phyloP scores from a whole-genome alignment of 2,113 vertebrate species.

The Camarhynchus parvulus region DNA sequence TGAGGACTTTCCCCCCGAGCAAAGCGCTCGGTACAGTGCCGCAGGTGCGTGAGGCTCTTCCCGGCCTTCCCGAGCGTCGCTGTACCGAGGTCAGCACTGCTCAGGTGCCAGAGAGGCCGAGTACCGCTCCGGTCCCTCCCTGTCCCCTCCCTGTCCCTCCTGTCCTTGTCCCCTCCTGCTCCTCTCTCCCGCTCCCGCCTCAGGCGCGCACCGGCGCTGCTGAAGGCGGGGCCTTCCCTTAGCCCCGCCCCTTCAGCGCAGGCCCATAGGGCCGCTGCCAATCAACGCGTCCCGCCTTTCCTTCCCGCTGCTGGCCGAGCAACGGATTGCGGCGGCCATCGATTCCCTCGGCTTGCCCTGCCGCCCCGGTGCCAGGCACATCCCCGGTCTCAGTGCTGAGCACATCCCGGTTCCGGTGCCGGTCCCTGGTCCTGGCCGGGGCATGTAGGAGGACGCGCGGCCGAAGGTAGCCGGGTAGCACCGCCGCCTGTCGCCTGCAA shows the following conservation, averaged over 20 bases:
- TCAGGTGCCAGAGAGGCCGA: fast-evolving
- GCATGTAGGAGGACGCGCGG: neutral
- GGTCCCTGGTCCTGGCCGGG: neutral
- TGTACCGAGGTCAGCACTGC: fast-evolving
- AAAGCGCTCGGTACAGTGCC: too few species aligned
- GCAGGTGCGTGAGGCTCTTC: neutral
- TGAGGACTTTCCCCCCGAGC: neutral
- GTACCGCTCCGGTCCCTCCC: fast-evolving
- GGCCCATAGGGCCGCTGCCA: fast-evolving
- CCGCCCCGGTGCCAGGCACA: neutral
- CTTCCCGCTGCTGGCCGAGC: neutral
- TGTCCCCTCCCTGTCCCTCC: fast-evolving
- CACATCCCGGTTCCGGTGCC: neutral
- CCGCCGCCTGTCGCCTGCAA: neutral
- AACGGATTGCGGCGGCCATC: neutral
- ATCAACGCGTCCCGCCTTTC: neutral
- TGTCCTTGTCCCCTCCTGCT: fast-evolving
- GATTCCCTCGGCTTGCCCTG: neutral
- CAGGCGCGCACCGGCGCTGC: fast-evolving
- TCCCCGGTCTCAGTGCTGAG: neutral
- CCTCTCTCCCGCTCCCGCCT: too few species aligned
- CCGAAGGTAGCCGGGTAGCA: neutral
- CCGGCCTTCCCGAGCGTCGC: fast-evolving
- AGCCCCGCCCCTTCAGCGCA: fast-evolving
- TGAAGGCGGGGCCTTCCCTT: fast-evolving